phyloP scores from a whole-genome alignment of 2,113 vertebrate species.

The Paratilapia polleni region DNA sequence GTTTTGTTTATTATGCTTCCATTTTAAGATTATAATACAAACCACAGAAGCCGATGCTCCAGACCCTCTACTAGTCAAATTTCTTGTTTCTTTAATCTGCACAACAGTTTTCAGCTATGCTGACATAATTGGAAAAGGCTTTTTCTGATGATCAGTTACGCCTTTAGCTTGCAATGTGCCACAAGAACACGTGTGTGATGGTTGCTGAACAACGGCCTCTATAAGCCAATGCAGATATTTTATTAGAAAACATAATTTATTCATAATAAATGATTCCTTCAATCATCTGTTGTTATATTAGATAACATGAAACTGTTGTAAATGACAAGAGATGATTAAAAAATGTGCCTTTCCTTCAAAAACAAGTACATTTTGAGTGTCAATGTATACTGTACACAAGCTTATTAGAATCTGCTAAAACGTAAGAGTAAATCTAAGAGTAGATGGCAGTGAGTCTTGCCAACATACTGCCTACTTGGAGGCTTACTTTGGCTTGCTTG shows the following conservation, averaged over 20 bases:
- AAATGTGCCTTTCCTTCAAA: neutral
- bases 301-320: neutral
- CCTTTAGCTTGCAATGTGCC: neutral
- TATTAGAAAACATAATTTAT: neutral
- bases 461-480: conserved; percentile 14
- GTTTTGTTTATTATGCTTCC: neutral
- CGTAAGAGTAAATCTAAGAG: neutral
- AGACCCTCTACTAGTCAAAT: neutral
- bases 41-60: neutral
- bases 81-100: neutral
- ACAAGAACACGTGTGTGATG: neutral
- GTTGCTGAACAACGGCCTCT: neutral
- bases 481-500: conserved; percentile 86
- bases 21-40: neutral
- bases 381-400: neutral
- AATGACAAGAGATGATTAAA: neutral
- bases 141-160: no score
- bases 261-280: neutral
- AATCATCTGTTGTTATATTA: neutral
- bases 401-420: neutral
- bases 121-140: no score
- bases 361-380: neutral
- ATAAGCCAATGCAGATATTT: neutral
- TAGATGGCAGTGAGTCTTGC: neutral
- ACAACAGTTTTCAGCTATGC: neutral